A percentile compares a stretch with the other conserved stretches of the same genome.
These are phyloP conservation scores for Myanophis thanlyinensis DNA, from an alignment of 2,113 vertebrate genomes.

Conservation along the genomic window DNA sequence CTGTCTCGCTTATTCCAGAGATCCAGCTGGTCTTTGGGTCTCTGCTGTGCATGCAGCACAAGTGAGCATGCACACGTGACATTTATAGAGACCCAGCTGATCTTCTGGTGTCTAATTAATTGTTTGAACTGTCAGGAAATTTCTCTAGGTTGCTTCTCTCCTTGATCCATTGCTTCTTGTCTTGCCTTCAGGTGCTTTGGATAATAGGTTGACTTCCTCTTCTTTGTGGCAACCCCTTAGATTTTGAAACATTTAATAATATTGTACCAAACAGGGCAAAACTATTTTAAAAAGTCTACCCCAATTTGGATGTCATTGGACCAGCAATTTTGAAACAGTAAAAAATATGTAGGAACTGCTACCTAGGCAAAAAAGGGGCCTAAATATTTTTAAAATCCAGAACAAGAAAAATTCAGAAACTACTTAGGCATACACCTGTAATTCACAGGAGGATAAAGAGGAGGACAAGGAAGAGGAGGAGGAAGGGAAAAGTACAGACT, in stretches of 20 bases:
- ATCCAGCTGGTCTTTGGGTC: no score
- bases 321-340: slow-evolving; percentile 4
- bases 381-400: neutral
- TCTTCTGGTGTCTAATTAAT: no score
- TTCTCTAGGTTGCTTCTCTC: neutral
- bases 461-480: neutral
- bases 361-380: neutral
- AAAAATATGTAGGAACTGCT: neutral
- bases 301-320: neutral
- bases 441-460: neutral
- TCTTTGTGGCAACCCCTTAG: neutral
- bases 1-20: no score
- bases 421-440: neutral
- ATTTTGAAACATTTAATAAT: neutral
- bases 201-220: neutral
- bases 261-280: neutral
- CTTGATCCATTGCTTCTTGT: neutral
- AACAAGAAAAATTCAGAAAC: neutral
- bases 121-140: neutral
- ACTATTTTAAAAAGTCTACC: slow-evolving; percentile 11
- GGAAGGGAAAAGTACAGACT: neutral
- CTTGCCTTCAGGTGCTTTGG: neutral
- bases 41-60: no score
- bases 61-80: no score
- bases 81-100: no score